phyloP scores from a whole-genome alignment of 1,140 invertebrate species.

The Trichoplusia ni region DNA sequence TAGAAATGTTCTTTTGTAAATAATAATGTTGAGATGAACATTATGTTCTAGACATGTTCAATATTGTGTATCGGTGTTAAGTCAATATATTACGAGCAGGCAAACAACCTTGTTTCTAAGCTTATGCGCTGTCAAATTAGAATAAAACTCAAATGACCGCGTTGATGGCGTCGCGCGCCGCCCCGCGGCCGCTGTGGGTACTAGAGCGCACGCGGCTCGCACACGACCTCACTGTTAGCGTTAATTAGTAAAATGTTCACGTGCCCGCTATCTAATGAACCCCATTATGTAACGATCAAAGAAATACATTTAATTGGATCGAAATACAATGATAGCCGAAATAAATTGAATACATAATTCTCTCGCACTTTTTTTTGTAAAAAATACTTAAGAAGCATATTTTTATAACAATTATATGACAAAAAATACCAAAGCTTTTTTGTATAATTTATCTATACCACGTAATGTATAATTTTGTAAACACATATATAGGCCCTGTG shows the following conservation, averaged over 20 bases:
- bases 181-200: conserved; percentile 42
- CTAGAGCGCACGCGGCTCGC: conserved; percentile 65
- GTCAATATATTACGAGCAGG: conserved; percentile 14
- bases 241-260: conserved; percentile 46
- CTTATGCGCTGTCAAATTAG: conserved; percentile 3
- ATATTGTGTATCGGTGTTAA: not conserved
- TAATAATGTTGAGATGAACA: not conserved
- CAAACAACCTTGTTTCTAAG: conserved; percentile 4
- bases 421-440: too few species aligned
- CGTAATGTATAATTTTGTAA: conserved; percentile 31
- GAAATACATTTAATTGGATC: conserved; percentile 1
- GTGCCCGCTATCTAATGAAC: conserved; percentile 32
- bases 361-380: too few species aligned
- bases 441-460: too few species aligned
- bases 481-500: conserved; percentile 85
- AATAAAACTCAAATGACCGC: conserved; percentile 37
- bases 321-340: not conserved
- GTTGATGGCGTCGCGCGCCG: conserved; percentile 38
- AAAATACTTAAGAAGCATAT: too few species aligned
- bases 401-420: too few species aligned
- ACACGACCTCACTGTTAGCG: conserved; percentile 43
- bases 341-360: not conserved
- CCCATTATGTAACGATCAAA: conserved; percentile 21
- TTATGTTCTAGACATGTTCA: not conserved
- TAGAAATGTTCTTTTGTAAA: not conserved